Conservation (phyloP, 2,113 vertebrate species). For the Stigmatopora argus region DNA sequence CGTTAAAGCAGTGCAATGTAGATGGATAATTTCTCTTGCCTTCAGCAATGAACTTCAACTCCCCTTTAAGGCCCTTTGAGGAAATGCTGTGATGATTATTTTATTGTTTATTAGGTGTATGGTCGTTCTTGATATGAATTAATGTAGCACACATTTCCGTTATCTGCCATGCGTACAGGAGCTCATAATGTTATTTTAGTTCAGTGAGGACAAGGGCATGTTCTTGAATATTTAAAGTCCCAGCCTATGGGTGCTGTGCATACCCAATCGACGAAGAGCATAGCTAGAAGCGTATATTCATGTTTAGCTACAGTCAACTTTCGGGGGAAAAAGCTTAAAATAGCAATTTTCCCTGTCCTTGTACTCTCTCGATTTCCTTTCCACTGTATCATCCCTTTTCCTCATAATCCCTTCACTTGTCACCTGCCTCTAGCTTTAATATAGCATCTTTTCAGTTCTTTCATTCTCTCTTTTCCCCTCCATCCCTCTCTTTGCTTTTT, state of each 20-base stretch:
- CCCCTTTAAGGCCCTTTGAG: slow-evolving; percentile 17
- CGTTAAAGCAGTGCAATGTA: slow-evolving; percentile 34
- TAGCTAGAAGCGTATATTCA: slow-evolving; percentile 28
- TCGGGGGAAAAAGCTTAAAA: slow-evolving; percentile 30
- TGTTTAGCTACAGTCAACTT: slow-evolving; percentile 40
- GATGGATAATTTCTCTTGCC: slow-evolving; percentile 31
- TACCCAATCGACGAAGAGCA: slow-evolving; percentile 40
- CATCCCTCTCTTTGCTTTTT: slow-evolving; percentile 9
- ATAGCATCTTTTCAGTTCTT: slow-evolving; percentile 24
- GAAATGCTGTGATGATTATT: slow-evolving; percentile 43
- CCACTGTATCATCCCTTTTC: slow-evolving; percentile 22
- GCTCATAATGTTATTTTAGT: slow-evolving; percentile 61
- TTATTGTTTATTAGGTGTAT: slow-evolving; percentile 54
- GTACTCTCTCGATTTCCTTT: slow-evolving; percentile 41
- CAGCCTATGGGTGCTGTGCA: slow-evolving; percentile 42
- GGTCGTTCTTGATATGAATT: slow-evolving; percentile 49
- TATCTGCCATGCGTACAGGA: slow-evolving; percentile 42
- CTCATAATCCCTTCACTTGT: slow-evolving; percentile 40
- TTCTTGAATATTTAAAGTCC: slow-evolving; percentile 44
- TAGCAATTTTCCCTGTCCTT: slow-evolving; percentile 52
- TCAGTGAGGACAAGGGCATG: slow-evolving; percentile 53
- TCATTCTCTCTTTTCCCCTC: slow-evolving; percentile 21
- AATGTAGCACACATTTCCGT: slow-evolving; percentile 56
- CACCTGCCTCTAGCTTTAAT: slow-evolving; percentile 35
- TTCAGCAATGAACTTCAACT: not conserved